These are phyloP conservation scores for Prostheceraeus crozeri DNA, from an alignment of 2,888 invertebrate genomes.

Conservation along the genomic window DNA sequence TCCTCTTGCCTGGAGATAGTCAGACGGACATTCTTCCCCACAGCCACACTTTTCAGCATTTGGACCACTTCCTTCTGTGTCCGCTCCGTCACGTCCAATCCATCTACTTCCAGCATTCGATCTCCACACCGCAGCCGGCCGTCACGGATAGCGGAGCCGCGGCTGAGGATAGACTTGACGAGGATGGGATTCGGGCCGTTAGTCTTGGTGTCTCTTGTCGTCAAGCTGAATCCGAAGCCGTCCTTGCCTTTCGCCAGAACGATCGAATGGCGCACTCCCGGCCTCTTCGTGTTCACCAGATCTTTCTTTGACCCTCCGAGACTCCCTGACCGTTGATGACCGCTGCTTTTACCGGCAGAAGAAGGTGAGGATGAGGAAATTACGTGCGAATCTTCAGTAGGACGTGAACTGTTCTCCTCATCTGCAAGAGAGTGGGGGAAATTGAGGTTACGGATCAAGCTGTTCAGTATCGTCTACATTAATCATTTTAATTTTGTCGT, in stretches of 20 bases:
- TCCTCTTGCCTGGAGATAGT: neutral
- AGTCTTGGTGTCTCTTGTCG: neutral
- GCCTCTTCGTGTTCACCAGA: too few species aligned
- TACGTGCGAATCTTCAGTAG: too few species aligned
- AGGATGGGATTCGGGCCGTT: neutral
- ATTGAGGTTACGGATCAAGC: too few species aligned
- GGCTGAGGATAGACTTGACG: neutral
- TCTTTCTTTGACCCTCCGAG: too few species aligned
- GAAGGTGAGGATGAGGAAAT: too few species aligned
- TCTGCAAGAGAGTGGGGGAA: too few species aligned
- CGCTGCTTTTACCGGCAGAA: too few species aligned
- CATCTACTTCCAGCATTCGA: neutral
- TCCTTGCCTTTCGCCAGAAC: neutral
- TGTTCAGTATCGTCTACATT: too few species aligned
- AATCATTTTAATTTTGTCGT: too few species aligned
- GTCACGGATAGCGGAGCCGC: constrained; percentile 2
- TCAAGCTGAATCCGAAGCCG: neutral
- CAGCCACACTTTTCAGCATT: neutral
- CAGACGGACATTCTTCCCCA: neutral
- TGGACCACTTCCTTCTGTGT: neutral
- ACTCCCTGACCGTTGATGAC: too few species aligned
- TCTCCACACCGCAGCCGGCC: constrained; percentile 1
- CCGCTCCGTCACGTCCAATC: neutral
- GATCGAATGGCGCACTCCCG: too few species aligned
- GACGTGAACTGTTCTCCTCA: too few species aligned